Base-by-base conservation (phyloP, 2,888 invertebrate genomes). In the Heterodera filipjevi region DNA sequence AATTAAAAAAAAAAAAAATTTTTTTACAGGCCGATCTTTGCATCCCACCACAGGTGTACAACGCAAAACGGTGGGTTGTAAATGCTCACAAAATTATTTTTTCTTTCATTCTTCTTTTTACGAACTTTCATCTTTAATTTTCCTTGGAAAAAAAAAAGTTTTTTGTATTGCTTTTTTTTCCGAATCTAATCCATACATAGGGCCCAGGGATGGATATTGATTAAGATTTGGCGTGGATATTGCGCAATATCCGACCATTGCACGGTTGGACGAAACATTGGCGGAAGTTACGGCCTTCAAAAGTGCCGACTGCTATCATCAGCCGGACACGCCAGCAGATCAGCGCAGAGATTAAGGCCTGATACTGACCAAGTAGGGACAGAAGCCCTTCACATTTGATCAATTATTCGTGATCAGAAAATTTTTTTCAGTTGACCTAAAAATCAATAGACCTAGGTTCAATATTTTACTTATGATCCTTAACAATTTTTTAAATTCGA, bases 1-100 rank as follows among this genome's bases (percentile, higher is more conserved):
- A n/a, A n/a, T n/a, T n/a, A n/a, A n/a, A n/a, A 66, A 66, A 66
- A 12, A 6, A 10, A 66, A 66, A 66, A 66, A 66, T 10, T 19
- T 49, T 19, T 68, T 68, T 68, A 2, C 22, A 68, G 68, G 35
- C 97, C 6, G 98, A 98, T 90, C 94, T 95, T 88, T 96, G 95
- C 89, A 91, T 98, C 80, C 94, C 97, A 76, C 97, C 97, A 71
- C 97, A 98, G 91, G 94, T 96, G 77, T 95, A 94, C 90, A 96
- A 95, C 91, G 96, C 96, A 44, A 92, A 94, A 90, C 93, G 95
- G 94, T 94, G 89, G 84, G 84, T 78, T 59, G 16, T 49, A 19
- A 49, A 49, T 14, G 33, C 33, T 32, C 6, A 68, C 35, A 27
- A 27, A 71, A n/a, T n/a, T n/a, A n/a, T n/a, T n/a, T n/a, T n/a